Conservation (phyloP, 1,140 invertebrate genomes). For the Drosophila pachea region DNA sequence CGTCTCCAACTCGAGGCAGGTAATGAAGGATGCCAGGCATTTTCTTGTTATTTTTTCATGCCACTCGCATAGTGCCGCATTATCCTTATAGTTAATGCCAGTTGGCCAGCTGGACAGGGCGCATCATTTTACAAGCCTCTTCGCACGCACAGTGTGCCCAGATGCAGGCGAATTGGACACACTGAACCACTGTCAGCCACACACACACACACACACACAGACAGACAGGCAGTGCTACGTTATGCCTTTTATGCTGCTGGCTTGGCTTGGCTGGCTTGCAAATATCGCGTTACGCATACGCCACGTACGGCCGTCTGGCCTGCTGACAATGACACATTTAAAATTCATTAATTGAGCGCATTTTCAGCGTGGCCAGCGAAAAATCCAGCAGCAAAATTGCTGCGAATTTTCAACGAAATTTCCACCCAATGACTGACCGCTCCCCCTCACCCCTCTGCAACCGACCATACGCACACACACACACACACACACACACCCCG, state of each 20-base stretch:
- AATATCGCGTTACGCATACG: constrained; percentile 68
- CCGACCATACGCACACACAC: no score
- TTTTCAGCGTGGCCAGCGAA: constrained; percentile 40
- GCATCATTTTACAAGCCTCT: constrained; percentile 41
- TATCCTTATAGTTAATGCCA: constrained; percentile 73
- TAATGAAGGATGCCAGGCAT: constrained; percentile 73
- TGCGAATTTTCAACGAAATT: background rate
- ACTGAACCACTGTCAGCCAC: background rate
- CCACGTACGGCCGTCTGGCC: constrained; percentile 34
- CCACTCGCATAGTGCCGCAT: constrained; percentile 43
- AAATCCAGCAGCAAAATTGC: constrained; percentile 1
- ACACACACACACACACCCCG: background rate
- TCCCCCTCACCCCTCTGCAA: no score
- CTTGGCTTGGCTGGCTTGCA: constrained; percentile 60
- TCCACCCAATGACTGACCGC: background rate
- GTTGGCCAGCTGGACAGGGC: constrained; percentile 26
- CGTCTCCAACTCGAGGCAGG: constrained; percentile 17
- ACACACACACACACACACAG: no score
- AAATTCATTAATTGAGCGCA: constrained; percentile 75
- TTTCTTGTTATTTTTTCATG: constrained; percentile 74
- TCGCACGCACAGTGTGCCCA: constrained; percentile 56
- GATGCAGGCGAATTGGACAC: background rate
- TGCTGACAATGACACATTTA: constrained; percentile 72
- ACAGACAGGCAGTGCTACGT: constrained; percentile 38
- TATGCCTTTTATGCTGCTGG: constrained; percentile 43